phyloP scores from a whole-genome alignment of 2,888 invertebrate genomes.

The Biston betularia region DNA sequence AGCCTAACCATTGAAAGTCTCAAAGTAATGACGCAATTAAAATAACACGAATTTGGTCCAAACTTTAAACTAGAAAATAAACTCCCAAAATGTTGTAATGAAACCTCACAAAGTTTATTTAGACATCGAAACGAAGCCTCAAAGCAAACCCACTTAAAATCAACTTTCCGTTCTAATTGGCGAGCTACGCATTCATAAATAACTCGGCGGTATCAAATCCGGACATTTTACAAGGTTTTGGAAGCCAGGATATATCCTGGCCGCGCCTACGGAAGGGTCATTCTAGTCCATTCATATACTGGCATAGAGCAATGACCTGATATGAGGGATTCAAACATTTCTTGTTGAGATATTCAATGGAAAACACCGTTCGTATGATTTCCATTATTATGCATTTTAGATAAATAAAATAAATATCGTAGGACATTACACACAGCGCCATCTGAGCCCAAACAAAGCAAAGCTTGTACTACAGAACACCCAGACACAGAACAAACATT shows the following conservation, averaged over 20 bases:
- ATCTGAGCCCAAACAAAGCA: too few relatives aligned
- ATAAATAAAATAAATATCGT: too few relatives aligned
- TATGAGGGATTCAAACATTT: neutral
- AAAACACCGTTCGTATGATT: neutral
- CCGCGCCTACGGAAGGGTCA: slow-evolving; percentile 45
- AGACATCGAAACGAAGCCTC: neutral
- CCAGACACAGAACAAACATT: too few relatives aligned
- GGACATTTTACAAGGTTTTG: slow-evolving; percentile 47
- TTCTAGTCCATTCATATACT: slow-evolving; percentile 48
- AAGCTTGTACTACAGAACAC: too few relatives aligned
- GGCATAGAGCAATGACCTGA: slow-evolving; percentile 13
- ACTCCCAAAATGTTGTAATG: neutral
- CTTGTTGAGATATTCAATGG: neutral
- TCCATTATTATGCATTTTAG: neutral
- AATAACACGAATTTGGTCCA: neutral
- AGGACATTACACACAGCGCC: too few relatives aligned
- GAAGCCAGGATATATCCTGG: slow-evolving; percentile 42
- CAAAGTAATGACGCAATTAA: too few relatives aligned
- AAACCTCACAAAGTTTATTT: neutral
- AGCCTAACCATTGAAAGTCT: too few relatives aligned
- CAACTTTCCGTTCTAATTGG: slow-evolving; percentile 43
- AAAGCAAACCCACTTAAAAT: slow-evolving; percentile 21
- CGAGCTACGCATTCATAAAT: slow-evolving; percentile 53
- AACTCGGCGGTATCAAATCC: slow-evolving; percentile 53
- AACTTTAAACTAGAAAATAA: neutral